Conservation (phyloP, 2,113 vertebrate genomes). For the Helogale parvula region DNA sequence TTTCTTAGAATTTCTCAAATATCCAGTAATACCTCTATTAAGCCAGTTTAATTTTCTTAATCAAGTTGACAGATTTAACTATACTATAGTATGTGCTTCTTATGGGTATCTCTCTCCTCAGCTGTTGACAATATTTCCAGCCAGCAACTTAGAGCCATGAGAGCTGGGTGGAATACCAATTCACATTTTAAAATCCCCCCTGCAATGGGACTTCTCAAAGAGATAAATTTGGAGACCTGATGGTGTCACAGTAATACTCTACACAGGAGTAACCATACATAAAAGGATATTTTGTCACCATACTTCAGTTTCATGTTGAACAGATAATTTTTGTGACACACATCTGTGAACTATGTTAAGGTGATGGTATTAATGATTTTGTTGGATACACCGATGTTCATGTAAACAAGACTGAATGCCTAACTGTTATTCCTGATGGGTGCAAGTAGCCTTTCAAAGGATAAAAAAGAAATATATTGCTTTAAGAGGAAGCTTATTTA, state of each 20-base stretch:
- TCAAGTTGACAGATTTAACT: not conserved
- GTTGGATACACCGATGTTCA: not conserved
- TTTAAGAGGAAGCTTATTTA: not conserved
- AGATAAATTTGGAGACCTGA: not conserved
- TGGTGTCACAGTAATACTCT: not conserved
- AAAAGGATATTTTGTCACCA: constrained; percentile 29
- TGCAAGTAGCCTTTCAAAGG: not conserved
- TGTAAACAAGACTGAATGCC: constrained; percentile 1
- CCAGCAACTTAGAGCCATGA: not conserved
- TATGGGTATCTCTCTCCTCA: not conserved
- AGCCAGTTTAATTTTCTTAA: not conserved
- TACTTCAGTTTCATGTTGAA: not conserved
- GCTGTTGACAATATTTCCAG: not conserved
- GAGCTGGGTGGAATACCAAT: not conserved
- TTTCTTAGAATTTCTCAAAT: not conserved
- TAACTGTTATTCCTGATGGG: not conserved
- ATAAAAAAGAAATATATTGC: not conserved
- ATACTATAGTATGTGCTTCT: not conserved
- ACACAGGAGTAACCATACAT: not conserved
- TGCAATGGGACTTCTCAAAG: not conserved
- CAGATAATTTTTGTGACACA: constrained; percentile 19
- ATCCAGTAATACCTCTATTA: not conserved
- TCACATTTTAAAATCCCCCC: not conserved
- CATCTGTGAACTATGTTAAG: not conserved
- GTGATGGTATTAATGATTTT: not conserved